These are phyloP conservation scores for Gorsachius magnificus DNA, from an alignment of 2,797 vertebrate genomes.

Conservation along the genomic window DNA sequence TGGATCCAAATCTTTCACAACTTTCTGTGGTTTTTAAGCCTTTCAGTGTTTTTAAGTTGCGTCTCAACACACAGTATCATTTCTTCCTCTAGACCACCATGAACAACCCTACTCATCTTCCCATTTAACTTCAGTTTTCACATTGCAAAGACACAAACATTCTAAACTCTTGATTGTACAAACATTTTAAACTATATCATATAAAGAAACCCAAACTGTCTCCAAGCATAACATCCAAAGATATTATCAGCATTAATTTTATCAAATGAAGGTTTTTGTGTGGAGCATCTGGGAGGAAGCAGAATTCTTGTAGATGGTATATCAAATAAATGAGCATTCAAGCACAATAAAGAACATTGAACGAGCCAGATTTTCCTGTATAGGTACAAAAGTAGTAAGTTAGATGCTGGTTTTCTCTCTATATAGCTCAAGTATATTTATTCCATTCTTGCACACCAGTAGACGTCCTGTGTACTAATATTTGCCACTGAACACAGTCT, in stretches of 20 bases:
- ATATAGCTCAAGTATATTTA: constrained; percentile 13
- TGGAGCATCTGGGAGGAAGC: neutral
- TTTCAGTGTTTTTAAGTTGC: neutral
- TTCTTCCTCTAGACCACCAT: neutral
- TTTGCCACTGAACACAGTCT: neutral
- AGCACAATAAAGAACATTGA: neutral
- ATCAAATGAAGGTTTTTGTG: constrained; percentile 1
- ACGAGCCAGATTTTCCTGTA: constrained; percentile 20
- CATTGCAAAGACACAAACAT: neutral
- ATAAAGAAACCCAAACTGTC: neutral
- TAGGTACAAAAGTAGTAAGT: constrained; percentile 10
- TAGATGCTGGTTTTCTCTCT: neutral
- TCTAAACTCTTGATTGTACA: neutral
- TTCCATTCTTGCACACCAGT: constrained; percentile 9
- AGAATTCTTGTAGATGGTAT: neutral
- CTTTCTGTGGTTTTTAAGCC: neutral
- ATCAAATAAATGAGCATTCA: constrained; percentile 29
- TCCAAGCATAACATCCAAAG: neutral
- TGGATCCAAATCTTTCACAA: neutral
- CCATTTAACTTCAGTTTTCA: neutral
- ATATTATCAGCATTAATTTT: neutral
- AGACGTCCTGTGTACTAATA: neutral
- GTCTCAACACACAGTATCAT: neutral
- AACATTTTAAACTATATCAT: neutral
- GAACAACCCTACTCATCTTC: neutral